These are phyloP conservation scores for Indri indri DNA, from an alignment of 2,113 vertebrate genomes.

Conservation along the genomic window DNA sequence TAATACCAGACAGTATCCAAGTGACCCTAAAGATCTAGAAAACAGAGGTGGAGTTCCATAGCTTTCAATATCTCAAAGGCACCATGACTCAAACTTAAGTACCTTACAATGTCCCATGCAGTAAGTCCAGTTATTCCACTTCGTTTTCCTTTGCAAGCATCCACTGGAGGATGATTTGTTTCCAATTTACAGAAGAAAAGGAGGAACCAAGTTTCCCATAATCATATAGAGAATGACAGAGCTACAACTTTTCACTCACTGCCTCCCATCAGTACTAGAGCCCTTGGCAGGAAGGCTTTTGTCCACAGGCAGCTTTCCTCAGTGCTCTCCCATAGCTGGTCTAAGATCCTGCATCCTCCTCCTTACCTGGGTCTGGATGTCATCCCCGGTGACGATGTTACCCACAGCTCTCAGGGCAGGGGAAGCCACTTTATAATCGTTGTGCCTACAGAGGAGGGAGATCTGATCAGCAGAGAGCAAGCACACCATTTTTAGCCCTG, in stretches of 20 bases:
- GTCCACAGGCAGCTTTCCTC: neutral
- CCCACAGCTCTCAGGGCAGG: slow-evolving; percentile 97
- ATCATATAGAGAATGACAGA: neutral
- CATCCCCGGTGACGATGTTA: slow-evolving; percentile 98
- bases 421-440: slow-evolving; percentile 98
- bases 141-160: slow-evolving; percentile 33
- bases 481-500: neutral
- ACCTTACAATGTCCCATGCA: neutral
- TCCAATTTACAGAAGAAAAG: neutral
- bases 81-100: neutral
- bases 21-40: neutral
- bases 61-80: slow-evolving; percentile 5
- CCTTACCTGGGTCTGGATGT: slow-evolving; percentile 97
- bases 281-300: neutral
- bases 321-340: neutral
- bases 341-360: neutral
- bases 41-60: neutral
- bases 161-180: neutral
- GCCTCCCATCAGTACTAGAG: neutral
- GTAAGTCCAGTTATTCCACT: neutral
- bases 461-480: slow-evolving; percentile 1
- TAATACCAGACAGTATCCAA: neutral
- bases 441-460: slow-evolving; percentile 88
- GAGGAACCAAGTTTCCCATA: neutral
- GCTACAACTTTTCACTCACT: neutral